Evolutionary conservation across 2,888 invertebrate species (phyloP).

Genomic region (Lottia gigantea): DNA sequence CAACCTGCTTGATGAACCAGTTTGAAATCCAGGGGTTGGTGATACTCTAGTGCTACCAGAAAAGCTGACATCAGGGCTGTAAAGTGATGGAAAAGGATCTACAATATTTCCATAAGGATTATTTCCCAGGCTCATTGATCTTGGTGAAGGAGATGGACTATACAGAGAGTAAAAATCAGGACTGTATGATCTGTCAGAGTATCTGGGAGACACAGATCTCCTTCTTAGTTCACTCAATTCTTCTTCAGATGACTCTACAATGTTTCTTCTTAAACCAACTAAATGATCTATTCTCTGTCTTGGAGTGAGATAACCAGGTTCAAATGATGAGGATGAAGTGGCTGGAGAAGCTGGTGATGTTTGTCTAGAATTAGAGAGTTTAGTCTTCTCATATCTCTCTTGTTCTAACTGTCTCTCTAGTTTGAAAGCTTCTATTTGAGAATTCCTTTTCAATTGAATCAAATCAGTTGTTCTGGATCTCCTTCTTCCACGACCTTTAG

Average conservation of each 20-base stretch:
- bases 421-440: constrained; percentile 62
- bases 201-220: constrained; percentile 24
- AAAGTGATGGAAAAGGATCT: not conserved
- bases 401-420: constrained; percentile 58
- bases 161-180: constrained; percentile 15
- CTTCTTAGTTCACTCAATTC: constrained; percentile 32
- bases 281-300: constrained; percentile 55
- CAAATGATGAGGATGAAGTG: constrained; percentile 17
- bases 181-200: constrained; percentile 18
- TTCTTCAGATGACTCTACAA: constrained; percentile 49
- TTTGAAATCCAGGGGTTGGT: constrained; percentile 16
- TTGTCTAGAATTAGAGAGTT: constrained; percentile 34
- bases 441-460: constrained; percentile 44
- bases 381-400: constrained; percentile 42
- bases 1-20: not conserved
- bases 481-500: constrained; percentile 44
- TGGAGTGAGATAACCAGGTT: constrained; percentile 52
- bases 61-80: constrained; percentile 1
- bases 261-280: constrained; percentile 46
- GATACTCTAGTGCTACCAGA: not conserved
- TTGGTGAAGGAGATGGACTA: constrained; percentile 19
- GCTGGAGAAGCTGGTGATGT: constrained; percentile 24
- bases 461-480: constrained; percentile 46
- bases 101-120: not conserved
- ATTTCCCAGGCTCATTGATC: constrained; percentile 5